Base-by-base conservation (phyloP, 2,888 invertebrate genomes). In the Ametastegia equiseti region DNA sequence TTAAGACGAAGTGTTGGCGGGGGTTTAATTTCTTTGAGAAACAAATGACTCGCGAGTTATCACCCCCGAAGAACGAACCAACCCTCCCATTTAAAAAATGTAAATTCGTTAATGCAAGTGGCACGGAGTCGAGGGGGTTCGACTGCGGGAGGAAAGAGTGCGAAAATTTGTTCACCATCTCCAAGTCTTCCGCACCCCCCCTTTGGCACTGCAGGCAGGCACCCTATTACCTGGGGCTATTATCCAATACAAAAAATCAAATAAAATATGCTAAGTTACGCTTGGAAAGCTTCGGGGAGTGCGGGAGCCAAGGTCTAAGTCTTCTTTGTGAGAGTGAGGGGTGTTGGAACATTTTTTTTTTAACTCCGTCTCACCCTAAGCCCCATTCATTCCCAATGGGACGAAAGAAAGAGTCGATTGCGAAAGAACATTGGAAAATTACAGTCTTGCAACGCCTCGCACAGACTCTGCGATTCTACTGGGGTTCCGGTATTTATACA, bases 171-270 rank as follows among this genome's bases (percentile, higher is more conserved):
- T 85, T 85, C 86, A 81, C 82, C 80, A 79, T 81, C 69, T 80
- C 65, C 81, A 42, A 80, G n/a, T n/a, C n/a, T n/a, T n/a, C n/a
- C 79, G 84, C 84, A 83, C 67, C 80, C 77, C 77, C 81, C 80
- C 80, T 80, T 81, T 82, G 69, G 67, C 77, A 67, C 36, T 30
- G 77, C 71, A 71, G 84, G 83, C 85, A 84, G 86, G 75, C 82
- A 89, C 88, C 90, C 91, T 88, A 91, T 91, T 91, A 91, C 90
- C 91, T 90, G 91, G 86, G 88, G 89, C 91, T 91, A 91, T 91
- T 91, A 91, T 91, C 91, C 91, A 90, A 91, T 91, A 91, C 89
- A 90, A 91, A 91, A 90, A 91, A 91, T 91, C 91, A 90, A 91
- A 91, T 91, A 91, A 91, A 91, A 89, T 90, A 90, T 90, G 91